A percentile compares a stretch with the other conserved stretches of the same genome.
Evolutionary conservation across 1,140 invertebrate species (phyloP).

Genomic region (Pogonomyrmex barbatus): DNA sequence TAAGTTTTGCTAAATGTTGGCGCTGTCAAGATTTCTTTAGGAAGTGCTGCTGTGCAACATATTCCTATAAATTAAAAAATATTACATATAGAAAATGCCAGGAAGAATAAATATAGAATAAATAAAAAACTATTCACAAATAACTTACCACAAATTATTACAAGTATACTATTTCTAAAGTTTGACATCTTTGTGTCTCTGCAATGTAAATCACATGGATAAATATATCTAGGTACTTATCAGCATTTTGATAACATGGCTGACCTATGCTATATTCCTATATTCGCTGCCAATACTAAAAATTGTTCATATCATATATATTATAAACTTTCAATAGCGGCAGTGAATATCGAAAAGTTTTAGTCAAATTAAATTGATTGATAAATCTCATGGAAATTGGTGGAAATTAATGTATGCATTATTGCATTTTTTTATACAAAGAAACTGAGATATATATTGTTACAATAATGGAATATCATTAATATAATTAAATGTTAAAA

Average conservation of each 20-base stretch:
- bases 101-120: background rate
- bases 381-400: background rate
- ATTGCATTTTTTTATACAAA: background rate
- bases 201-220: constrained; percentile 18
- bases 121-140: constrained; percentile 22
- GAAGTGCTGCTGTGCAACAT: background rate
- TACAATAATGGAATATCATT: background rate
- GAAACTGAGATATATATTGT: background rate
- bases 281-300: too few species aligned
- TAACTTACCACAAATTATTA: constrained; percentile 64
- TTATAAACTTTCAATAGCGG: too few species aligned
- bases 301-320: too few species aligned
- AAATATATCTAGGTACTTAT: background rate
- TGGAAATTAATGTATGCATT: background rate
- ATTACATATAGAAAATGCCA: background rate
- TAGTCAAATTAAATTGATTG: constrained; percentile 3
- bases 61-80: constrained; percentile 20
- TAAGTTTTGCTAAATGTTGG: constrained; percentile 91
- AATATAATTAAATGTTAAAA: too few species aligned
- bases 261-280: background rate
- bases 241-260: constrained; percentile 14
- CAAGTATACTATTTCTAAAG: constrained; percentile 29
- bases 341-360: too few species aligned
- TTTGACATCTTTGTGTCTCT: constrained; percentile 63
- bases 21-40: constrained; percentile 64